These are phyloP conservation scores for Lutjanus campechanus DNA, from an alignment of 2,797 vertebrate genomes.

Conservation along the genomic window DNA sequence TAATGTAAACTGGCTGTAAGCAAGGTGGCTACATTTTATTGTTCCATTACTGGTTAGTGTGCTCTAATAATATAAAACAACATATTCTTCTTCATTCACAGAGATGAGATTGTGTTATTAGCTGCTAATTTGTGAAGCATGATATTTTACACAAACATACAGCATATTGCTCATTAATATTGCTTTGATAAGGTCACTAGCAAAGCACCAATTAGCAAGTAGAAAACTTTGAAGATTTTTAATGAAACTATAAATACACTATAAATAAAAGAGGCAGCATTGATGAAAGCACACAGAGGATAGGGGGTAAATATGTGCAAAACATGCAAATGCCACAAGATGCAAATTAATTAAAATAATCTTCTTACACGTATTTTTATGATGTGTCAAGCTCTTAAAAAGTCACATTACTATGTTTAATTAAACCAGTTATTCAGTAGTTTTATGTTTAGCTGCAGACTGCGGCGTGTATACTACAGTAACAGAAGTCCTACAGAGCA, in stretches of 20 bases:
- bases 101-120: neutral
- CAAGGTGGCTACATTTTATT: neutral
- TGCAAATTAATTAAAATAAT: slow-evolving; percentile 3
- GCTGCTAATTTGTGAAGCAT: slow-evolving; percentile 15
- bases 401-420: neutral
- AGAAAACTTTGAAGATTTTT: slow-evolving; percentile 8
- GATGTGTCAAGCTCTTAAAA: slow-evolving; percentile 6
- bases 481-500: neutral
- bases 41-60: neutral
- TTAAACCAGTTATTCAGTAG: too few relatives aligned
- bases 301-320: neutral
- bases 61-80: neutral
- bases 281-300: slow-evolving; percentile 1
- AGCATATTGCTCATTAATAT: slow-evolving; percentile 31
- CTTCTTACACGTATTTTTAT: neutral
- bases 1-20: slow-evolving; percentile 4
- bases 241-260: slow-evolving; percentile 15
- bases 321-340: slow-evolving; percentile 1
- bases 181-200: slow-evolving; percentile 22
- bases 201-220: slow-evolving; percentile 23
- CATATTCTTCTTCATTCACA: neutral
- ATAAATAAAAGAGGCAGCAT: neutral
- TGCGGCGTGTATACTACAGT: neutral
- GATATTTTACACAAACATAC: neutral
- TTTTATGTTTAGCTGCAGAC: neutral